A percentile compares a stretch with the other conserved stretches of the same genome.
Conservation (phyloP, 2,888 invertebrate species). For the Hydrotaea cyrtoneurina region DNA sequence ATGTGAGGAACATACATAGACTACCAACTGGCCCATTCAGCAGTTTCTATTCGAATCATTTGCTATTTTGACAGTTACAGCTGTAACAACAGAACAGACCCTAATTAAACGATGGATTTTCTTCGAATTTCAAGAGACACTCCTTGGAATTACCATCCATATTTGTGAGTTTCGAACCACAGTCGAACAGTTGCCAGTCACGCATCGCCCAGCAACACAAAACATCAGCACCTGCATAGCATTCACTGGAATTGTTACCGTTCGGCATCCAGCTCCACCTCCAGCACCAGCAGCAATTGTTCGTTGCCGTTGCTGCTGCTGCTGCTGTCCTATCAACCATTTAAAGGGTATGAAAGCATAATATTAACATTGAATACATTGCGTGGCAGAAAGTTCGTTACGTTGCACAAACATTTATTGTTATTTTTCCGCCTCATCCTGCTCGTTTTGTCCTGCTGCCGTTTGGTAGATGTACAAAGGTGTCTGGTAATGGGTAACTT, state of each 20-base stretch:
- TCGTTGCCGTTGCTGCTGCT: not conserved
- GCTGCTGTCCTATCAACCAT: not conserved
- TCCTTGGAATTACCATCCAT: too few relatives aligned
- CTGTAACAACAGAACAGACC: too few relatives aligned
- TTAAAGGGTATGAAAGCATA: conserved; percentile 6
- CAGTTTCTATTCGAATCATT: too few relatives aligned
- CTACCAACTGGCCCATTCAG: too few relatives aligned
- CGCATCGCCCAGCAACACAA: conserved; percentile 1
- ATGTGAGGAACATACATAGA: too few relatives aligned
- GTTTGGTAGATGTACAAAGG: not conserved
- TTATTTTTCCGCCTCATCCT: conserved; percentile 22
- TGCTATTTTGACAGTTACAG: too few relatives aligned
- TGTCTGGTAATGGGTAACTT: conserved; percentile 39
- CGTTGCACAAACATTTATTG: conserved; percentile 54
- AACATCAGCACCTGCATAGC: conserved; percentile 1
- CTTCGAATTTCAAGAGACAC: too few relatives aligned
- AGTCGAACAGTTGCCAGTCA: too few relatives aligned
- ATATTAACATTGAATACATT: conserved; percentile 48
- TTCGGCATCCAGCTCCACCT: too few relatives aligned
- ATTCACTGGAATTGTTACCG: too few relatives aligned
- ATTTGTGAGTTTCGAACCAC: not conserved
- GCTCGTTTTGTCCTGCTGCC: not conserved
- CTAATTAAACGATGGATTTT: too few relatives aligned
- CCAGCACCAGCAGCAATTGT: not conserved
- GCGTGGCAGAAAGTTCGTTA: conserved; percentile 62